These are phyloP conservation scores for Erebia palarica DNA, from an alignment of 2,888 invertebrate genomes.

Conservation along the genomic window DNA sequence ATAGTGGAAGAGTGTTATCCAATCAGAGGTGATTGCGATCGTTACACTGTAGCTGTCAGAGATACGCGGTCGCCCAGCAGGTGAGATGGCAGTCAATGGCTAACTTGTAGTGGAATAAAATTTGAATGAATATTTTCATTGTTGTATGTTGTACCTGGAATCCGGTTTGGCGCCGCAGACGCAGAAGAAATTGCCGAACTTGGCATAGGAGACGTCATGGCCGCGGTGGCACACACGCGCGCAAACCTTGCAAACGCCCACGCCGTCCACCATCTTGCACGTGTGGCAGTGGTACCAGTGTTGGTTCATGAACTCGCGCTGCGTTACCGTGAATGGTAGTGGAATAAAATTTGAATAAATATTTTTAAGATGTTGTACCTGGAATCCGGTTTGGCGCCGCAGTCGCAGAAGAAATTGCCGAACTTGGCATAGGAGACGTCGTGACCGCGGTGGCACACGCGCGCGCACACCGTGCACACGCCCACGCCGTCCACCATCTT, in stretches of 20 bases:
- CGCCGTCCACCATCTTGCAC: slow-evolving; percentile 98
- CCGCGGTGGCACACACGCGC: slow-evolving; percentile 98
- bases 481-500: slow-evolving; percentile 99
- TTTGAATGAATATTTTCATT: no score
- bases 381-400: slow-evolving; percentile 96
- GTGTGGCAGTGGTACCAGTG: slow-evolving; percentile 99
- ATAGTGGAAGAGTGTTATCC: no score
- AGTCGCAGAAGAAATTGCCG: slow-evolving; percentile 99
- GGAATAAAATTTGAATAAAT: no score
- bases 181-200: slow-evolving; percentile 99
- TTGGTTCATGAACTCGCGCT: slow-evolving; percentile 98
- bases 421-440: slow-evolving; percentile 98
- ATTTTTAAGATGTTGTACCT: slow-evolving; percentile 52
- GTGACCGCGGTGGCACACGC: slow-evolving; percentile 98
- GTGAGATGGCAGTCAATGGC: no score
- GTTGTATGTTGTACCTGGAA: slow-evolving; percentile 58
- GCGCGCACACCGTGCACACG: slow-evolving; percentile 98
- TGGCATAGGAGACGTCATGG: slow-evolving; percentile 97
- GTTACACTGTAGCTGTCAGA: no score
- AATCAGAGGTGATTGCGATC: no score
- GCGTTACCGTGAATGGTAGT: slow-evolving; percentile 97
- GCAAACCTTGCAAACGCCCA: slow-evolving; percentile 98
- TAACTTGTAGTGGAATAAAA: no score
- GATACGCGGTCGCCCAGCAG: no score
- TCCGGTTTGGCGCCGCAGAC: slow-evolving; percentile 99